Percentiles rank a stretch among this genome's conserved stretches.
These are phyloP conservation scores for Pandemis heparana DNA, from an alignment of 2,888 invertebrate genomes.

Conservation along the genomic window DNA sequence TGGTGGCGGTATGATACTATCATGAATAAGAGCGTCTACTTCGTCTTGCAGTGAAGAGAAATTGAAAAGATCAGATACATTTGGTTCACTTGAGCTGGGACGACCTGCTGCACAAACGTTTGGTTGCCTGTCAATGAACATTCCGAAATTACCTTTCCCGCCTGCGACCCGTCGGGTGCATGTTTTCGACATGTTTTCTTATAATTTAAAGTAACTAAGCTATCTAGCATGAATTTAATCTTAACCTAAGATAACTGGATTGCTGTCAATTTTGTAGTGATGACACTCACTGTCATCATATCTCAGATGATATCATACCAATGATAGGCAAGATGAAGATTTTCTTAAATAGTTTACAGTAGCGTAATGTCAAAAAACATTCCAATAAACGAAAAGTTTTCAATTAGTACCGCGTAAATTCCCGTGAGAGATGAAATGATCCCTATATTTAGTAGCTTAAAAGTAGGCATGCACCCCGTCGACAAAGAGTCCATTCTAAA, in stretches of 20 bases:
- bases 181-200: not conserved
- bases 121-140: constrained; percentile 71
- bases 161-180: constrained; percentile 60
- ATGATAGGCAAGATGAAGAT: not conserved
- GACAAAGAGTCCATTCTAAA: no score
- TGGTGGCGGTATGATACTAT: constrained; percentile 67
- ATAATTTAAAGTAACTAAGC: not conserved
- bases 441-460: no score
- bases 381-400: no score
- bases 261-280: not conserved
- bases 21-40: constrained; percentile 69
- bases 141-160: constrained; percentile 74
- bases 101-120: constrained; percentile 74
- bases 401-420: no score
- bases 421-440: no score
- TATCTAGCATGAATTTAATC: not conserved
- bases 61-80: constrained; percentile 56
- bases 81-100: constrained; percentile 53
- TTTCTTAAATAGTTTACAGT: no score
- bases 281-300: not conserved
- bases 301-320: not conserved
- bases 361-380: no score
- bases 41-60: constrained; percentile 59
- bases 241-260: not conserved
- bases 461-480: no score